These are phyloP conservation scores for Connochaetes taurinus DNA, from an alignment of 2,113 vertebrate genomes.

Conservation along the genomic window DNA sequence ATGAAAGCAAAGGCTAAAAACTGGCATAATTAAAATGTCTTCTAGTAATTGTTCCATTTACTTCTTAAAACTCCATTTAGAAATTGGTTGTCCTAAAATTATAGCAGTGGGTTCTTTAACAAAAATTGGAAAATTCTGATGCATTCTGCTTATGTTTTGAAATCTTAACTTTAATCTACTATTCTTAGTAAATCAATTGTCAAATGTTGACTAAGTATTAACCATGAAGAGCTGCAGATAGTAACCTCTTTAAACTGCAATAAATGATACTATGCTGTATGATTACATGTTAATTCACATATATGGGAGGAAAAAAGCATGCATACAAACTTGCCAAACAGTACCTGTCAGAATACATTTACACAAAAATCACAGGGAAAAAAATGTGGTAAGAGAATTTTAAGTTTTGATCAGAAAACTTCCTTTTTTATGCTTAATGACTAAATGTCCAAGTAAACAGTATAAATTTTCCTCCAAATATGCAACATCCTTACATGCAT, in stretches of 20 bases:
- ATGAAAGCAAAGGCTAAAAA: slow-evolving; percentile 22
- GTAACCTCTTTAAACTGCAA: neutral
- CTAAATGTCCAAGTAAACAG: neutral
- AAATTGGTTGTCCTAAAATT: neutral
- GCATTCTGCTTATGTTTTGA: neutral
- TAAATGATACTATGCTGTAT: neutral
- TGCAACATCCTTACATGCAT: neutral
- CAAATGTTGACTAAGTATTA: neutral
- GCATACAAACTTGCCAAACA: neutral
- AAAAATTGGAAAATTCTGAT: neutral
- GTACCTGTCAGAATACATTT: neutral
- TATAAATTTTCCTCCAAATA: neutral
- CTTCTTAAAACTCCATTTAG: neutral
- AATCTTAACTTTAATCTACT: slow-evolving; percentile 5
- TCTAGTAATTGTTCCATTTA: neutral
- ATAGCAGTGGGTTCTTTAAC: neutral
- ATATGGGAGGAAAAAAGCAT: neutral
- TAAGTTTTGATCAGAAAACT: neutral
- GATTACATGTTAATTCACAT: neutral
- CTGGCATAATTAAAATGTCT: slow-evolving; percentile 9
- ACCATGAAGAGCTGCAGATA: neutral
- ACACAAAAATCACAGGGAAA: neutral
- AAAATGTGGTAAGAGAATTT: neutral
- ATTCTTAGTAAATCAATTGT: neutral
- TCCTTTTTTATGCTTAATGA: neutral